Conservation (phyloP, 1,140 invertebrate genomes). For the Drosophila serrata region DNA sequence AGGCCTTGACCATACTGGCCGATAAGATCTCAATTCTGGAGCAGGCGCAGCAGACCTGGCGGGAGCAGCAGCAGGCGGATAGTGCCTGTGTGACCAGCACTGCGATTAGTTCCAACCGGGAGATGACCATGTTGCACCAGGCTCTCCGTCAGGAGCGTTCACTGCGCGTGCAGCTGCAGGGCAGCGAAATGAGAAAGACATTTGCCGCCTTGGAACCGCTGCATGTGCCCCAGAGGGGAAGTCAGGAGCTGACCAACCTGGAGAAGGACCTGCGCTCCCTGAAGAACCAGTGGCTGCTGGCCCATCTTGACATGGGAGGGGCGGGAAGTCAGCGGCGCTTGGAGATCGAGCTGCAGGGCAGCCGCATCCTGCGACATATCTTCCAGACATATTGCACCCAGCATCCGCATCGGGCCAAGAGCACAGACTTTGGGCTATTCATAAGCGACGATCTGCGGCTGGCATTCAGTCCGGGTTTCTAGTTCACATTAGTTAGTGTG, state of each 20-base stretch:
- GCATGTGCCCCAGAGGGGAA: conserved; percentile 57
- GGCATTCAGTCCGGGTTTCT: conserved; percentile 56
- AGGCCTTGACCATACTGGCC: conserved; percentile 50
- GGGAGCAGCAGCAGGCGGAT: conserved; percentile 55
- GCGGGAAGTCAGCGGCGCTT: conserved; percentile 34
- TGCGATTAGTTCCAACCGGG: conserved; percentile 57
- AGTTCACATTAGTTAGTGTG: conserved; percentile 28
- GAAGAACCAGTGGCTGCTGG: conserved; percentile 68
- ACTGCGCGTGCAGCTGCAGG: conserved; percentile 56
- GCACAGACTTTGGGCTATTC: conserved; percentile 74
- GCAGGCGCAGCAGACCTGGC: conserved; percentile 55
- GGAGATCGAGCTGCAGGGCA: conserved; percentile 59
- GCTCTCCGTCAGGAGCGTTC: conserved; percentile 65
- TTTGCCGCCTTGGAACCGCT: conserved; percentile 66
- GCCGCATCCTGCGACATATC: conserved; percentile 71
- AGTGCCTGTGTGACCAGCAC: conserved; percentile 62
- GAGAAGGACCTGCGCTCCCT: conserved; percentile 53
- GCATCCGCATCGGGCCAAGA: conserved; percentile 71
- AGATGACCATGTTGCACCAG: conserved; percentile 66
- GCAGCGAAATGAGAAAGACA: conserved; percentile 34
- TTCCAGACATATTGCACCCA: conserved; percentile 72
- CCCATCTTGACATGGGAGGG: conserved; percentile 55
- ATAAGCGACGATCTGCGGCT: conserved; percentile 64
- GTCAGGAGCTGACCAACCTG: conserved; percentile 26
- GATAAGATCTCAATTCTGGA: conserved; percentile 60